Percentiles rank a stretch among this genome's conserved stretches.
Evolutionary conservation across 2,888 invertebrate species (phyloP).

Genomic region (Aphidoletes aphidimyza): DNA sequence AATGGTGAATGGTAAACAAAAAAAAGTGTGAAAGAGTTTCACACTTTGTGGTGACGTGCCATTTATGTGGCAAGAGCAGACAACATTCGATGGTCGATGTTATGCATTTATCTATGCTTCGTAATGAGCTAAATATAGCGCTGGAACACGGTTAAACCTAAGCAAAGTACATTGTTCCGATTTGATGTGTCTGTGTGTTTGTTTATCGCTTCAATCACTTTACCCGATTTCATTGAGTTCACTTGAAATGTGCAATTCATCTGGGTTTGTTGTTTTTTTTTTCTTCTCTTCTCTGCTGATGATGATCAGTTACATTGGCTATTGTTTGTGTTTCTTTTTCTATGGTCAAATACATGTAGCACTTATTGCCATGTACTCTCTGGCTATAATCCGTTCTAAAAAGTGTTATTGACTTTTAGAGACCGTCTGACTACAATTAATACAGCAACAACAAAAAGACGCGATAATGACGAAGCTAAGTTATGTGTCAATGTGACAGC

Average conservation of each 20-base stretch:
- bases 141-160: neutral
- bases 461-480: neutral
- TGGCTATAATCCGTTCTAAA: neutral
- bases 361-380: no score
- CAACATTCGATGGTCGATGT: neutral
- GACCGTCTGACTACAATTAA: no score
- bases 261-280: no score
- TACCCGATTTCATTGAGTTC: slow-evolving; percentile 32
- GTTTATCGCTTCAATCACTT: neutral
- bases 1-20: slow-evolving; percentile 17
- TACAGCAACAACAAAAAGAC: neutral
- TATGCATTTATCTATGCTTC: neutral
- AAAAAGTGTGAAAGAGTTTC: neutral
- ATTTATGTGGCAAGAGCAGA: neutral
- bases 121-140: slow-evolving; percentile 29
- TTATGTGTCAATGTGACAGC: neutral
- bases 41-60: neutral
- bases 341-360: neutral
- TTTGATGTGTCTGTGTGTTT: neutral
- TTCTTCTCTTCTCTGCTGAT: neutral
- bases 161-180: slow-evolving; percentile 43
- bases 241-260: neutral
- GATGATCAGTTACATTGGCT: neutral
- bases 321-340: neutral
- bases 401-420: neutral